Percentiles rank a stretch among this genome's conserved stretches.
Conservation (phyloP, 2,113 vertebrate species). For the Hoplias malabaricus region DNA sequence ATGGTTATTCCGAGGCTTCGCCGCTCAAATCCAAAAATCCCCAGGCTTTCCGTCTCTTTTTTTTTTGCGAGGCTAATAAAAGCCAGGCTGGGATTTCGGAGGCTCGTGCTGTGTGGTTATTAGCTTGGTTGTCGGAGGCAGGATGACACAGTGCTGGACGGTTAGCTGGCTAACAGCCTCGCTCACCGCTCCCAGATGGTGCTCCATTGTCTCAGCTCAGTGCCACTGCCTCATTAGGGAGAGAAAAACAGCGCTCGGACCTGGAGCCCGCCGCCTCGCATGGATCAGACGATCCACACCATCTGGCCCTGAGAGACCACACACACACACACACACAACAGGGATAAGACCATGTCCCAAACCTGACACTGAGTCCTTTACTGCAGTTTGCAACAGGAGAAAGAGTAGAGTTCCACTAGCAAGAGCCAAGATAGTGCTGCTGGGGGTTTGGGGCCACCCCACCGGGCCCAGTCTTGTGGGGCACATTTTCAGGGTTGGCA, state of each 20-base stretch:
- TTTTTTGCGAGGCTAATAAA: slow-evolving; percentile 16
- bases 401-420: no score
- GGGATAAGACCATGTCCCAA: not conserved
- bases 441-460: no score
- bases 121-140: slow-evolving; percentile 34
- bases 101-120: slow-evolving; percentile 32
- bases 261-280: no score
- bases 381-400: no score
- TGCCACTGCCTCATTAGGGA: slow-evolving; percentile 48
- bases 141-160: slow-evolving; percentile 39
- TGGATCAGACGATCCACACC: slow-evolving; percentile 7
- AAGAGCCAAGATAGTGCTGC: no score
- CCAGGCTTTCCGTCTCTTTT: slow-evolving; percentile 4
- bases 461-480: no score
- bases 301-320: slow-evolving; percentile 29
- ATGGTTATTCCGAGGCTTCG: no score
- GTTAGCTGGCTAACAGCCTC: slow-evolving; percentile 58
- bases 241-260: not conserved
- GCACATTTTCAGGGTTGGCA: no score
- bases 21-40: no score
- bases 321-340: no score
- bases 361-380: not conserved
- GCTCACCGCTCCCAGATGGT: slow-evolving; percentile 56
- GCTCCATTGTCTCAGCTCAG: slow-evolving; percentile 53
- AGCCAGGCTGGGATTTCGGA: slow-evolving; percentile 12